These are phyloP conservation scores for Cnemophilus loriae DNA, from an alignment of 2,113 vertebrate species.

Conservation along the genomic window DNA sequence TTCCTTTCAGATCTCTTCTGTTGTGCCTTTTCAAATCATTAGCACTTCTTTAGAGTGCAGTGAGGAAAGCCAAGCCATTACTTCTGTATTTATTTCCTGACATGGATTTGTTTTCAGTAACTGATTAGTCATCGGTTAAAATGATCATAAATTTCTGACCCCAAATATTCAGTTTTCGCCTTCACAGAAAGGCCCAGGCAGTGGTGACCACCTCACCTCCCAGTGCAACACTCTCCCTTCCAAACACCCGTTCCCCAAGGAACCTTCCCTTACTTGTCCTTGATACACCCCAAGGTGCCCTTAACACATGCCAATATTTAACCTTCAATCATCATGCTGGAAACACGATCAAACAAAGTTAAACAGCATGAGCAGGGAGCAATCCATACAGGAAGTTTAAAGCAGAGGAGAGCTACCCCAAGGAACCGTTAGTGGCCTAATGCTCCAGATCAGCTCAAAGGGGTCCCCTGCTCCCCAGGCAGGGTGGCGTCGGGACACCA, in stretches of 20 bases:
- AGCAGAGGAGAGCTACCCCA: neutral
- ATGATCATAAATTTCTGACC: neutral
- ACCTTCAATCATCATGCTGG: fast-evolving
- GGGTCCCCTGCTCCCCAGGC: fast-evolving
- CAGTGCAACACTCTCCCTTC: neutral
- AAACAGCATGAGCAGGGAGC: fast-evolving
- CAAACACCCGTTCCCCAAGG: neutral
- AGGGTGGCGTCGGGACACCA: neutral
- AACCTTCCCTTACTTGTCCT: fast-evolving
- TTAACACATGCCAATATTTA: fast-evolving
- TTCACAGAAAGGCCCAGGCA: neutral
- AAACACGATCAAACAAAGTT: fast-evolving
- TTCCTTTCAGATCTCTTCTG: neutral
- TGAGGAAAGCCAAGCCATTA: neutral
- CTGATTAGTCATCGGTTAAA: neutral
- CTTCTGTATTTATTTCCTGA: neutral
- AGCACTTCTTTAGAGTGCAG: neutral
- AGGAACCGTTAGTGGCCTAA: fast-evolving
- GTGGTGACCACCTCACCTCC: fast-evolving
- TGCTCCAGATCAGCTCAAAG: fast-evolving
- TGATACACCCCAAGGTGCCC: fast-evolving
- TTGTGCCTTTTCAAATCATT: neutral
- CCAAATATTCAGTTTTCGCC: fast-evolving
- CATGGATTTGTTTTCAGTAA: neutral
- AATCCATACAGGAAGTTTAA: fast-evolving